Percentiles rank a stretch among this genome's conserved stretches.
Evolutionary conservation across 2,113 vertebrate species (phyloP).

Genomic region (Gadus macrocephalus): DNA sequence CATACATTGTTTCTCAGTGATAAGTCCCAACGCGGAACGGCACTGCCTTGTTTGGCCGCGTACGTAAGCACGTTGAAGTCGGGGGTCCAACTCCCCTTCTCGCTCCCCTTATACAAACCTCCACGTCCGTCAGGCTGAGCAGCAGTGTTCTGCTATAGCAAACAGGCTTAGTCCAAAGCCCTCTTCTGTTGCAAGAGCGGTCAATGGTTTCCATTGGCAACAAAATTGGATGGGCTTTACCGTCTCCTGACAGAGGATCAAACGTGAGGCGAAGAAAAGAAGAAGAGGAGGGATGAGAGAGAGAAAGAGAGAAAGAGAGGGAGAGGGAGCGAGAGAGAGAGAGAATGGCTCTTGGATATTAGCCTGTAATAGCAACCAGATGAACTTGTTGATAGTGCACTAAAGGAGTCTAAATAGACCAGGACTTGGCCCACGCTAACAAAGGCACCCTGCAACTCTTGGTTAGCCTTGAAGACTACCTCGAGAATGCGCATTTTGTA

Average conservation of each 20-base stretch:
- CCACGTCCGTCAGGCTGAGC: constrained; percentile 15
- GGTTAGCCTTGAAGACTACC: constrained; percentile 21
- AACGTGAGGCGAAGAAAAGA: not conserved
- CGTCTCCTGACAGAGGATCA: constrained; percentile 43
- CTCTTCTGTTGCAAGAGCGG: constrained; percentile 32
- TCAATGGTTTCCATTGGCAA: constrained; percentile 53
- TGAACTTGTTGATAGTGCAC: constrained; percentile 46
- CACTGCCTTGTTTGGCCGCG: not conserved
- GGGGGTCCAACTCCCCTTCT: not conserved
- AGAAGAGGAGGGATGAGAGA: too few relatives aligned
- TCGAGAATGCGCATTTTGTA: not conserved
- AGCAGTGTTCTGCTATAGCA: constrained; percentile 20
- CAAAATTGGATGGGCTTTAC: constrained; percentile 34
- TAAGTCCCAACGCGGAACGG: too few relatives aligned
- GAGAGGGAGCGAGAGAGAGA: constrained; percentile 3
- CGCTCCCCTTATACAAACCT: not conserved
- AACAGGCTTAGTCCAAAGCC: constrained; percentile 39
- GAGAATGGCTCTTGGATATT: constrained; percentile 33
- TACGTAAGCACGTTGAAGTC: not conserved
- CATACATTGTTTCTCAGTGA: too few relatives aligned
- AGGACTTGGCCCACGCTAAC: constrained; percentile 31
- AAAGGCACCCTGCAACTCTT: constrained; percentile 29
- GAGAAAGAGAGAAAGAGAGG: constrained; percentile 10
- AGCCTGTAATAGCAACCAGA: constrained; percentile 45
- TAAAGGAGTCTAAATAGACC: constrained; percentile 38